Conservation (phyloP, 2,113 vertebrate species). For the Tyrannus savana region DNA sequence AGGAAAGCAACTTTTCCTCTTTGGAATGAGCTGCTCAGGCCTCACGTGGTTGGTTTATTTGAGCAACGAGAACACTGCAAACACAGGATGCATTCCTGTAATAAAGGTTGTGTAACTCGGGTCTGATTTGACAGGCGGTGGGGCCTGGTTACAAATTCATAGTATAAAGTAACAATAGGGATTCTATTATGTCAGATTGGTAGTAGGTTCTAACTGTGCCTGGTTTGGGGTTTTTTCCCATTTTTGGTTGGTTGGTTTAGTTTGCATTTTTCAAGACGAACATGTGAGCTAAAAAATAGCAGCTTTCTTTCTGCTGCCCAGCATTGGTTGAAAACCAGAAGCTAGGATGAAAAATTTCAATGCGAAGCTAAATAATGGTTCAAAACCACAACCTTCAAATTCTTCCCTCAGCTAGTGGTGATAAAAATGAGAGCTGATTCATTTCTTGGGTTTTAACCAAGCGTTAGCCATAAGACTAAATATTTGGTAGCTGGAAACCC, state of each 20-base stretch:
- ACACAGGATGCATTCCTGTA: background rate
- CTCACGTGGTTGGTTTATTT: background rate
- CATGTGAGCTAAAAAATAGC: background rate
- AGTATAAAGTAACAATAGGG: background rate
- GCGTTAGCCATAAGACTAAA: constrained; percentile 7
- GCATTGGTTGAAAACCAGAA: background rate
- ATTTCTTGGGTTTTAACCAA: constrained; percentile 40
- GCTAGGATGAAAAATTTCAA: background rate
- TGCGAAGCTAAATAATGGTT: background rate
- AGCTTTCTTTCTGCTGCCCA: background rate
- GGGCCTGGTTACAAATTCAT: background rate
- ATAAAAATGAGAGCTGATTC: constrained; percentile 34
- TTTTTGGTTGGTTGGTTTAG: background rate
- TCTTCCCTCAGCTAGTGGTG: background rate
- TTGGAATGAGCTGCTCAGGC: background rate
- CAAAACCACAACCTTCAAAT: background rate
- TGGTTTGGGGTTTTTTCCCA: background rate
- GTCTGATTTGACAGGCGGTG: background rate
- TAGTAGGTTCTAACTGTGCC: background rate
- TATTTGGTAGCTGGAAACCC: constrained; percentile 20
- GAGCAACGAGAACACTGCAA: background rate
- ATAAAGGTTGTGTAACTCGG: background rate
- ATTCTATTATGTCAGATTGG: background rate
- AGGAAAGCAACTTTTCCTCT: background rate
- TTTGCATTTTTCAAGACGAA: background rate